phyloP scores from a whole-genome alignment of 2,113 vertebrate species.

The Miniopterus natalensis region DNA sequence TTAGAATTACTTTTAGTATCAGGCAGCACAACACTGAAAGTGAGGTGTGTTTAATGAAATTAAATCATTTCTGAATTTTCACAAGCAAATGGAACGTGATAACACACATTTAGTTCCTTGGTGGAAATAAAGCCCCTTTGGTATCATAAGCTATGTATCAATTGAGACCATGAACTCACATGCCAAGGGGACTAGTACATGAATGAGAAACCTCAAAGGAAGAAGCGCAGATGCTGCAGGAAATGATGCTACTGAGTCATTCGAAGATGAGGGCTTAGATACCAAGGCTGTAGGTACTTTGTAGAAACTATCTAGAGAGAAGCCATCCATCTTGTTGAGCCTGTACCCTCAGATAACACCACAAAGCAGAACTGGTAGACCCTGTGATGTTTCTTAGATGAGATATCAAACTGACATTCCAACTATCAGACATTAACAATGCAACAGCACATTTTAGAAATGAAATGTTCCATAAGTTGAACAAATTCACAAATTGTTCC shows the following conservation, averaged over 20 bases:
- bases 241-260: constrained; percentile 12
- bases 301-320: constrained; percentile 35
- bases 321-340: background rate
- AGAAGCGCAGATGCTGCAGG: background rate
- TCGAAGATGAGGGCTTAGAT: background rate
- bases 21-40: background rate
- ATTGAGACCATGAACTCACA: background rate
- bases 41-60: constrained; percentile 32
- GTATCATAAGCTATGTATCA: constrained; percentile 13
- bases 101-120: background rate
- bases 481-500: background rate
- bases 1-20: background rate
- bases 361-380: constrained; percentile 46
- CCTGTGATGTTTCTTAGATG: constrained; percentile 37
- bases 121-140: constrained; percentile 29
- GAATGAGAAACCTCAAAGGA: constrained; percentile 59
- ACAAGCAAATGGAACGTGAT: background rate
- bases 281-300: background rate
- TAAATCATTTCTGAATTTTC: constrained; percentile 36
- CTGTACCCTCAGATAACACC: constrained; percentile 59
- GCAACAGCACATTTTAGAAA: background rate
- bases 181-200: background rate
- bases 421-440: background rate
- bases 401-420: constrained; percentile 31
- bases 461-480: background rate